Percentiles rank a stretch among this genome's conserved stretches.
Conservation (phyloP, 2,113 vertebrate genomes). For the Indicator indicator region DNA sequence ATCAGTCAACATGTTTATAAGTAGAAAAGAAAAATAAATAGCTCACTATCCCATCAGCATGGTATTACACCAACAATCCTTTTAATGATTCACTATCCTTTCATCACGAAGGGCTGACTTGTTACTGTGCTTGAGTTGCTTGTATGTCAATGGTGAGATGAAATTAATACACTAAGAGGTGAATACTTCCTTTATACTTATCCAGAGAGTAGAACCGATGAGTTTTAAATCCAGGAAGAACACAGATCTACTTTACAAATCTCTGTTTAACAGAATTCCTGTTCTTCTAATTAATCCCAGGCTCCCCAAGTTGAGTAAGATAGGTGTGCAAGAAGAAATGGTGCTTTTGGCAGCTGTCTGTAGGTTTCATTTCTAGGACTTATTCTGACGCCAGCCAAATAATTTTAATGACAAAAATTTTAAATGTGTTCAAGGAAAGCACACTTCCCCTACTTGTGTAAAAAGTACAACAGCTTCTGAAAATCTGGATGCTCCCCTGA, state of each 20-base stretch:
- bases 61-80: background rate
- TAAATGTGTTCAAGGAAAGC: background rate
- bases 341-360: background rate
- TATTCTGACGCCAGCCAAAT: background rate
- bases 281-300: background rate
- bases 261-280: background rate
- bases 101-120: conserved; percentile 15
- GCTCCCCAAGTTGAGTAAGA: background rate
- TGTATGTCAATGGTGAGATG: background rate
- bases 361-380: background rate
- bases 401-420: rapidly evolving
- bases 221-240: conserved; percentile 24
- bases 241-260: background rate
- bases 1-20: background rate
- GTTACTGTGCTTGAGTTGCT: background rate
- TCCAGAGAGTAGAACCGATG: conserved; percentile 28
- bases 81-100: conserved; percentile 41
- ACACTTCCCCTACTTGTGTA: background rate
- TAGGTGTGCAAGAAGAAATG: background rate
- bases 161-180: conserved; percentile 14
- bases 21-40: background rate
- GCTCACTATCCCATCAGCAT: background rate
- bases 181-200: conserved; percentile 32
- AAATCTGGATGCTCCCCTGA: background rate
- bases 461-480: background rate